A percentile compares a stretch with the other conserved stretches of the same genome.
Evolutionary conservation across 2,888 invertebrate species (phyloP).

Genomic region (Nomada fucata): DNA sequence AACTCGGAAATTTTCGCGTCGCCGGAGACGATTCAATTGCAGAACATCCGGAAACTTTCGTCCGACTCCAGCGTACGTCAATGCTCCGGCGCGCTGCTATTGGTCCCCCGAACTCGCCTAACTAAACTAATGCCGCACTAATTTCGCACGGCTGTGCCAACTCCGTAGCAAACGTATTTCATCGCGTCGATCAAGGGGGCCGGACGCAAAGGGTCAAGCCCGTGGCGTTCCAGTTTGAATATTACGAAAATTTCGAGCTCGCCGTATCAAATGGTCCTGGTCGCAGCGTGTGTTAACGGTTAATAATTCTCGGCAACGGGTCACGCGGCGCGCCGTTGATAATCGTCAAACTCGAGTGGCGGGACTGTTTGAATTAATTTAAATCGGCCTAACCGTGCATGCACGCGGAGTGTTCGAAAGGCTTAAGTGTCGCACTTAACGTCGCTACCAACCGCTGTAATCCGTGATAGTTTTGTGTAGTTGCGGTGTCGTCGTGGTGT

Average conservation of each 20-base stretch:
- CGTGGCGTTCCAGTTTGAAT: not conserved
- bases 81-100: not conserved
- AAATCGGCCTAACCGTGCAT: constrained; percentile 50
- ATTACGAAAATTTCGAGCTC: constrained; percentile 29
- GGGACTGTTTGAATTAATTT: constrained; percentile 45
- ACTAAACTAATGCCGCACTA: not conserved
- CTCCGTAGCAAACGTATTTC: constrained; percentile 1
- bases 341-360: constrained; percentile 26
- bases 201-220: not conserved
- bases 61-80: no score
- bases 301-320: constrained; percentile 27
- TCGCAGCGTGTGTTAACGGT: not conserved
- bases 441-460: constrained; percentile 78
- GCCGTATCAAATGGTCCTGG: not conserved
- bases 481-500: constrained; percentile 79
- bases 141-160: not conserved
- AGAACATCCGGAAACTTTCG: no score
- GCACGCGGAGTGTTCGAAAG: constrained; percentile 49
- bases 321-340: constrained; percentile 17
- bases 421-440: constrained; percentile 59
- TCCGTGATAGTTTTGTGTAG: constrained; percentile 81
- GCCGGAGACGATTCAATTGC: no score
- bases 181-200: not conserved
- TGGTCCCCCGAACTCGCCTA: not conserved
- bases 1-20: no score